Percentiles rank a stretch among this genome's conserved stretches.
Conservation (phyloP, 1,140 invertebrate genomes). For the Achatina immaculata region DNA sequence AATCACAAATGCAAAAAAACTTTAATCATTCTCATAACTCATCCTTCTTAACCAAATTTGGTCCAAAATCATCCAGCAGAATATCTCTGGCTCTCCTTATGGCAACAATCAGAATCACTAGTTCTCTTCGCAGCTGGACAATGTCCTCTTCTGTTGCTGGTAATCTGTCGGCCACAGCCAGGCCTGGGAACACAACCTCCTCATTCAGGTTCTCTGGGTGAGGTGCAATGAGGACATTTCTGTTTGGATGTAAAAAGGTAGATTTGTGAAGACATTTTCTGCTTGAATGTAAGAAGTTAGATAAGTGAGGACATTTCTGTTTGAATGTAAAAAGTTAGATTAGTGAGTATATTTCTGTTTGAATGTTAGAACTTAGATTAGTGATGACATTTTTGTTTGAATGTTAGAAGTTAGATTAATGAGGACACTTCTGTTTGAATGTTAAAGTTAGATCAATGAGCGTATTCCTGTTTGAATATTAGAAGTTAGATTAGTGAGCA, state of each 20-base stretch:
- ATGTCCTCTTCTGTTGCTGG: conserved; percentile 36
- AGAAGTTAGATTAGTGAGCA: too few species aligned
- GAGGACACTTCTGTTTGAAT: too few species aligned
- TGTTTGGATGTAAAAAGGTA: conserved; percentile 28
- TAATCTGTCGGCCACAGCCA: conserved; percentile 9
- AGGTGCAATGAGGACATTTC: conserved; percentile 57
- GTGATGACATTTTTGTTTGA: too few species aligned
- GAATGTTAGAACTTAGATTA: background rate
- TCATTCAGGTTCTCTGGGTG: conserved; percentile 60
- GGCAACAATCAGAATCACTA: conserved; percentile 52
- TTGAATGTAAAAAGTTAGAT: background rate
- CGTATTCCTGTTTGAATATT: too few species aligned
- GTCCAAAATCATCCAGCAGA: conserved; percentile 44
- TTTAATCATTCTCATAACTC: conserved; percentile 7
- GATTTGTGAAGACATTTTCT: background rate
- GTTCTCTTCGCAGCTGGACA: conserved; percentile 42
- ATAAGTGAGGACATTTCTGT: background rate
- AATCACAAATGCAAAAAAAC: too few species aligned
- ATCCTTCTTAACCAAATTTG: conserved; percentile 7
- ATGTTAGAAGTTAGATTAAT: too few species aligned
- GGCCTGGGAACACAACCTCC: conserved; percentile 61
- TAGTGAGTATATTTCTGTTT: background rate
- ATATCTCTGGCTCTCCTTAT: conserved; percentile 56
- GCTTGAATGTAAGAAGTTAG: background rate
- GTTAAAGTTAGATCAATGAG: too few species aligned